Base-by-base conservation (phyloP, 2,113 vertebrate genomes). In the Hystrix brachyura region DNA sequence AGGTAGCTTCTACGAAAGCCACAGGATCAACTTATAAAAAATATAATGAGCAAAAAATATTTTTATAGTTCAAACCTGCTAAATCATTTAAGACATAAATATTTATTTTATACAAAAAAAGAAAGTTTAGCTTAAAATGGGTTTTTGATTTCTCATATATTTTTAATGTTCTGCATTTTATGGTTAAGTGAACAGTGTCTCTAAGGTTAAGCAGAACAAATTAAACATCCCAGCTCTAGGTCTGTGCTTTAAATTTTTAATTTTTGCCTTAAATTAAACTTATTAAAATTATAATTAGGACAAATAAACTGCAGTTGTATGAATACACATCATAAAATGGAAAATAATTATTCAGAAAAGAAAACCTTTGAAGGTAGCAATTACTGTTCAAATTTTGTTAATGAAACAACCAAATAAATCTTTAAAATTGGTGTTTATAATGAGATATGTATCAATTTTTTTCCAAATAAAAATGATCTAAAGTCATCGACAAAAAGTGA, bases 161-260 rank as follows among this genome's bases (percentile, higher is more conserved):
- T 59, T 87, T 95, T 72, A 85, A 72, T 65, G 79, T 51, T 96
- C 18, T 71, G 2, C 34, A 59, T 90, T 95, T 96, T 78, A 51
- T 51, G 13, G 34, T 82, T 95, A 91, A 92, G 65, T 86, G 9
- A 91, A 27, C 38, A 21, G 7, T 18, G 3, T 85, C 48, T 91
- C 4, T 81, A 89, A 91, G 46, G 59, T 80, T 87, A 94, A 78
- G 3, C 4, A 55, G 23, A 91, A 7, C 8, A 83, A 92, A 95
- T 78, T 81, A 88, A 92, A 90, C 25, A 71, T 69, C 5, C 1
- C 18, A 88, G 3, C 0, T 81, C n/a, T 81, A 7, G 7, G 7
- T 87, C 29, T 81, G 12, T 38, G 60, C 2, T 43, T 62, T 88
- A 29, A 72, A 87, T 27, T 71, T 95, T 92, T 72, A 86, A 87